Percentiles rank a stretch among this genome's conserved stretches.
phyloP scores from a whole-genome alignment of 2,797 vertebrate genomes.

The Adelosebastes latens region DNA sequence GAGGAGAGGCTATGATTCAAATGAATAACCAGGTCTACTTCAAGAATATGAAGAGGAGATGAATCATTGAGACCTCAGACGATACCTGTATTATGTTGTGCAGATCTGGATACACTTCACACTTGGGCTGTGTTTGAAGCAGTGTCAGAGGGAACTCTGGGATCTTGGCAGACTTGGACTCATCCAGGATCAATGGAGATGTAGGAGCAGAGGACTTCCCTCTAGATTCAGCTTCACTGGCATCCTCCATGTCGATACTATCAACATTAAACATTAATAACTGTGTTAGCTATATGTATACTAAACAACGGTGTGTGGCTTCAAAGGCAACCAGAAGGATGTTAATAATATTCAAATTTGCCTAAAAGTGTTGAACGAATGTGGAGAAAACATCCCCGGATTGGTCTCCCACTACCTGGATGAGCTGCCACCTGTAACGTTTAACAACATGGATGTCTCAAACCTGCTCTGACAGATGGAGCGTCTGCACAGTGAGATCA shows the following conservation, averaged over 20 bases:
- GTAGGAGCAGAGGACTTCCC: constrained; percentile 41
- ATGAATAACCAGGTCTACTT: neutral
- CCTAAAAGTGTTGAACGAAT: too few relatives aligned
- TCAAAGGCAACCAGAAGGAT: too few relatives aligned
- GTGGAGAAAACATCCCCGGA: too few relatives aligned
- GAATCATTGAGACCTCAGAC: neutral
- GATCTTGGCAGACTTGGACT: constrained; percentile 54
- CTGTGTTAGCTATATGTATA: neutral
- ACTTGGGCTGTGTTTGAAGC: constrained; percentile 87
- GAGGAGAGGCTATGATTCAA: neutral
- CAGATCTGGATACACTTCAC: constrained; percentile 88
- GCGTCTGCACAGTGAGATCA: too few relatives aligned
- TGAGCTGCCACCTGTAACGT: too few relatives aligned
- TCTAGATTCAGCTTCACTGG: constrained; percentile 84
- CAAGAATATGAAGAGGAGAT: neutral
- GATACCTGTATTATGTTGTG: constrained; percentile 93
- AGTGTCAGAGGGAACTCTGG: constrained; percentile 87
- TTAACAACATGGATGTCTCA: too few relatives aligned
- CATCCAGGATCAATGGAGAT: constrained; percentile 58
- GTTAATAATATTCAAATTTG: too few relatives aligned
- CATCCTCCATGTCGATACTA: constrained; percentile 89
- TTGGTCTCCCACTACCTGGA: too few relatives aligned
- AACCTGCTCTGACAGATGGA: too few relatives aligned
- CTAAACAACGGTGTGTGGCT: too few relatives aligned
- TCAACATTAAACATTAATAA: neutral